Evolutionary conservation across 2,888 invertebrate species (phyloP).

Genomic region (Lepetodrilus schrolli): DNA sequence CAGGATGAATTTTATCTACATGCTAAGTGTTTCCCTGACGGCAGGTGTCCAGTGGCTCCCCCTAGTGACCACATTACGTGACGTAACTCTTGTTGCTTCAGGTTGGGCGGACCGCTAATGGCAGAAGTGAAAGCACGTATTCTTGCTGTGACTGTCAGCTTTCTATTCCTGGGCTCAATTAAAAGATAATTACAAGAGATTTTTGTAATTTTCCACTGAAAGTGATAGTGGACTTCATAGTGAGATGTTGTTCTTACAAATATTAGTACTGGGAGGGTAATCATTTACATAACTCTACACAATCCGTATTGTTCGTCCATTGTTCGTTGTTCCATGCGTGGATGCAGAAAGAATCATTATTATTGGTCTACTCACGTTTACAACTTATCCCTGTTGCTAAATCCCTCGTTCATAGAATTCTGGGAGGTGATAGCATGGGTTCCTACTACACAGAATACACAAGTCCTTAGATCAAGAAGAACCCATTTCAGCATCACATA

Average conservation of each 20-base stretch:
- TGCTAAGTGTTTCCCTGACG: not conserved
- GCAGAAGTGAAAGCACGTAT: not conserved
- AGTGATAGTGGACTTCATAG: conserved; percentile 10
- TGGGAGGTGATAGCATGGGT: no score
- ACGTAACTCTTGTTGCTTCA: conserved; percentile 25
- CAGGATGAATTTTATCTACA: not conserved
- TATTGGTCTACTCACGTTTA: no score
- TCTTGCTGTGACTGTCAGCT: not conserved
- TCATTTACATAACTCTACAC: not conserved
- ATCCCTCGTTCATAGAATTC: no score
- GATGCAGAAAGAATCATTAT: no score
- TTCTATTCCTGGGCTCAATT: not conserved
- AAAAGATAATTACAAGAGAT: conserved; percentile 13
- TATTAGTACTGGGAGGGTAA: not conserved
- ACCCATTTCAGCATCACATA: no score
- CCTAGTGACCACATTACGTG: conserved; percentile 2
- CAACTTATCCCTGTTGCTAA: no score
- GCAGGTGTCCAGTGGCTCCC: conserved; percentile 15
- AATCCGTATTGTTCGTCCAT: not conserved
- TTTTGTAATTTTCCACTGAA: not conserved
- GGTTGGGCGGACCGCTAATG: conserved; percentile 13
- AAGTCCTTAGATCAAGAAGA: no score
- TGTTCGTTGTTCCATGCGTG: not conserved
- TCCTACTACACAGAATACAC: no score
- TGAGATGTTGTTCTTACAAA: not conserved